These are phyloP conservation scores for Chionis minor DNA, from an alignment of 2,113 vertebrate genomes.

Conservation along the genomic window DNA sequence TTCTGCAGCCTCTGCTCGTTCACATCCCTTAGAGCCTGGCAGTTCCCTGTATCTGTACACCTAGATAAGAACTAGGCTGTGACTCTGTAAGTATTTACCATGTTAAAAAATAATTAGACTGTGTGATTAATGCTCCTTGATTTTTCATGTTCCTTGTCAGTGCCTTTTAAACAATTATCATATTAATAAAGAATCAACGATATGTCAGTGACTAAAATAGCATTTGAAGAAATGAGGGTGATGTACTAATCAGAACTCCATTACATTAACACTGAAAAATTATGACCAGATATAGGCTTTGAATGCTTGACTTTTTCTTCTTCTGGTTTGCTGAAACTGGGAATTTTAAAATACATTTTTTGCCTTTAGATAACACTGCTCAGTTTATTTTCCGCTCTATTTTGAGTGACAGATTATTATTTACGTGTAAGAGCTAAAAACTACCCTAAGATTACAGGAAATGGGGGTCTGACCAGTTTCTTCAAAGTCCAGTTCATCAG, in stretches of 20 bases:
- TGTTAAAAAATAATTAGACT: background rate
- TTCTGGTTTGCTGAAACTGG: background rate
- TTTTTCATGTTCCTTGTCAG: background rate
- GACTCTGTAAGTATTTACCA: background rate
- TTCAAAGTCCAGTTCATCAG: background rate
- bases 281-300: background rate
- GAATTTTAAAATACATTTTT: background rate
- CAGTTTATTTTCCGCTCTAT: background rate
- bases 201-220: background rate
- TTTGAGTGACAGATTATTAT: background rate
- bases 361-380: background rate
- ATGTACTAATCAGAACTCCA: background rate
- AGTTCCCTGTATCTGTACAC: rapidly evolving
- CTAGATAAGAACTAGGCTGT: background rate
- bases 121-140: background rate
- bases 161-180: background rate
- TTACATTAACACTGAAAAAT: background rate
- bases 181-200: background rate
- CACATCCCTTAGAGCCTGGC: background rate
- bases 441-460: background rate
- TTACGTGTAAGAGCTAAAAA: background rate
- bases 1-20: background rate
- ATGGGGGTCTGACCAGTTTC: background rate
- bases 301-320: background rate
- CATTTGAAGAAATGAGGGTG: background rate